Evolutionary conservation across 2,888 invertebrate species (phyloP).

Genomic region (Scaptomyza polygonia): DNA sequence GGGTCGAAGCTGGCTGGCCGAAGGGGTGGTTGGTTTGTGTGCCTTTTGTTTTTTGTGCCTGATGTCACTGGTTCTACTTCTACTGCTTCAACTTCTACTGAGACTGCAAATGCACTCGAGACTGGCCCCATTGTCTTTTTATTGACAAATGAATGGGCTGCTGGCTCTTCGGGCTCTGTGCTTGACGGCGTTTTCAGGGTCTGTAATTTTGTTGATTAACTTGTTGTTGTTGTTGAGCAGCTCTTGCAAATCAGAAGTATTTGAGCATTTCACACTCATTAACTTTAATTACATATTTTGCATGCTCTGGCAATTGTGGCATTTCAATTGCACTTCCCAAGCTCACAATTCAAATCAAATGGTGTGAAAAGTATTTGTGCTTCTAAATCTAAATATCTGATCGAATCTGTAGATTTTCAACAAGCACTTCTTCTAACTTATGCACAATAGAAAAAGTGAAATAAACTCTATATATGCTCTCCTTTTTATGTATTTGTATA

Average conservation of each 20-base stretch:
- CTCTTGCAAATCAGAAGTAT: conserved; percentile 33
- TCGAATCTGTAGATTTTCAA: not conserved
- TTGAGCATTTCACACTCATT: conserved; percentile 72
- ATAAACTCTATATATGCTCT: too few relatives aligned
- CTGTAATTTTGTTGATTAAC: conserved; percentile 51
- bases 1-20: not conserved
- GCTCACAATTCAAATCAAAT: conserved; percentile 2
- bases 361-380: not conserved
- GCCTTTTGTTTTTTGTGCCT: conserved; percentile 15
- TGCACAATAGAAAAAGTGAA: too few relatives aligned
- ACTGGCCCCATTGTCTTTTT: conserved; percentile 62
- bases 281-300: conserved; percentile 72
- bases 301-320: conserved; percentile 32
- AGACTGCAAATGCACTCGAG: conserved; percentile 40
- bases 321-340: conserved; percentile 19
- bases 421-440: too few relatives aligned
- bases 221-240: conserved; percentile 28
- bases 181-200: too few relatives aligned
- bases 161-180: too few relatives aligned
- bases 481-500: too few relatives aligned
- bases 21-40: not conserved
- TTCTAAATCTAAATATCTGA: not conserved
- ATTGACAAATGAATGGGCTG: conserved; percentile 75
- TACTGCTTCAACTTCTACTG: not conserved
- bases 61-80: conserved; percentile 6